Percentiles rank a stretch among this genome's conserved stretches.
Conservation (phyloP, 1,140 invertebrate genomes). For the Dinothrombium tinctorium region DNA sequence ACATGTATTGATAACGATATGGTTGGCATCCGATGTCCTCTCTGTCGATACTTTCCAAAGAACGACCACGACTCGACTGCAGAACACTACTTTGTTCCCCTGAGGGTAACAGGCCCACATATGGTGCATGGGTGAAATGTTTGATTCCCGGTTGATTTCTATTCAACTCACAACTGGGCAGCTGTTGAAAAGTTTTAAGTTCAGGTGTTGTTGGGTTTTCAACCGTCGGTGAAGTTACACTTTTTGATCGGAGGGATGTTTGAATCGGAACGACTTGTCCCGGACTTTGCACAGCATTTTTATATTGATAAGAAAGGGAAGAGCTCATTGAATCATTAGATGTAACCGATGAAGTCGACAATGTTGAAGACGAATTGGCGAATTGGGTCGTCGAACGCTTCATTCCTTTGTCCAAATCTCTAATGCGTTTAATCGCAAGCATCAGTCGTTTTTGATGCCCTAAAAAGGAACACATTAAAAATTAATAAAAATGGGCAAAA, state of each 20-base stretch:
- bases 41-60: constrained; percentile 11
- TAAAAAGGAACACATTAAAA: constrained; percentile 27
- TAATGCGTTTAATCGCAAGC: constrained; percentile 84
- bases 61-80: constrained; percentile 5
- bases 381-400: not conserved
- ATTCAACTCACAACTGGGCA: not conserved
- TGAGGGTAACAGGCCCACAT: too few species aligned
- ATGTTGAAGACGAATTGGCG: not conserved
- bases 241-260: constrained; percentile 2
- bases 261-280: constrained; percentile 13
- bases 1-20: not conserved
- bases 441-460: constrained; percentile 97
- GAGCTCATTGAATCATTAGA: not conserved
- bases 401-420: constrained; percentile 31
- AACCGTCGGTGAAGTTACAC: constrained; percentile 2
- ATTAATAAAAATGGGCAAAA: not conserved
- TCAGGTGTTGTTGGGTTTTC: constrained; percentile 5
- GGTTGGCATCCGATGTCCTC: not conserved
- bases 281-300: not conserved
- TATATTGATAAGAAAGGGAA: not conserved
- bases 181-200: constrained; percentile 10
- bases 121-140: too few species aligned
- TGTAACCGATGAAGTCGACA: not conserved
- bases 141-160: not conserved
- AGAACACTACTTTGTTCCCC: too few species aligned